Base-by-base conservation (phyloP, 2,888 invertebrate species). In the Cecidostiba fungosa region DNA sequence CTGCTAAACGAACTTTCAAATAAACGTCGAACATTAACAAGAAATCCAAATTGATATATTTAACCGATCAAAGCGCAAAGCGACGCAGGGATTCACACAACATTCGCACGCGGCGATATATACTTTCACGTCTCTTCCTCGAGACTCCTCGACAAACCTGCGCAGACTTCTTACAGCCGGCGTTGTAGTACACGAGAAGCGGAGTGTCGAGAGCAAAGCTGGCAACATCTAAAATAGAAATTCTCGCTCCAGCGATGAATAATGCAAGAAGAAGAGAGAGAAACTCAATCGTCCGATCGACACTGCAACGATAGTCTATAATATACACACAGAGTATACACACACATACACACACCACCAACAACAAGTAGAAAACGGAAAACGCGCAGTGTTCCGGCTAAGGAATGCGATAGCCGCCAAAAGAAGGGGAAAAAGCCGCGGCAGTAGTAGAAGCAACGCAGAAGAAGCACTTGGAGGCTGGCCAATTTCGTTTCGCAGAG, bases 141-240 rank as follows among this genome's bases (percentile, higher is more conserved):
- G 50, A 50, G 19, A 14, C 2, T 16, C 6, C n/a, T n/a, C 54
- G 10, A 62, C 26, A 23, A 26, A 8, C 62, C 62, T 12, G 59
- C 59, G 5, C 29, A 26, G 16, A 66, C 26, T 66, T 12, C 66
- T 26, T 66, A 32, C 39, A 3, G 6, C 23, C 50, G 32, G 26
- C 66, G 16, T 43, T 43, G 32, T 43, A 47, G n/a, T n/a, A 59
- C 36, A n/a, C 16, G 3, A 8, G 59, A 0, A 5, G 19, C 59
- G 16, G 26, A 66, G 26, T 66, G 29, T 26, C 72, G 2, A 19
- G 2, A 19, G 72, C 72, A 39, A 39, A 19, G n/a, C 26, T 32
- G 39, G 29, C 59, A 39, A 50, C 69, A 39, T 32, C 76, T 26
- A 84, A 84, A 84, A 84, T 84, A 84, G 79, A 84, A 84, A 79